Percentiles rank a stretch among this genome's conserved stretches.
Conservation (phyloP, 53 echinoderm and acorn worm species). For the Stichopus horrens region DNA sequence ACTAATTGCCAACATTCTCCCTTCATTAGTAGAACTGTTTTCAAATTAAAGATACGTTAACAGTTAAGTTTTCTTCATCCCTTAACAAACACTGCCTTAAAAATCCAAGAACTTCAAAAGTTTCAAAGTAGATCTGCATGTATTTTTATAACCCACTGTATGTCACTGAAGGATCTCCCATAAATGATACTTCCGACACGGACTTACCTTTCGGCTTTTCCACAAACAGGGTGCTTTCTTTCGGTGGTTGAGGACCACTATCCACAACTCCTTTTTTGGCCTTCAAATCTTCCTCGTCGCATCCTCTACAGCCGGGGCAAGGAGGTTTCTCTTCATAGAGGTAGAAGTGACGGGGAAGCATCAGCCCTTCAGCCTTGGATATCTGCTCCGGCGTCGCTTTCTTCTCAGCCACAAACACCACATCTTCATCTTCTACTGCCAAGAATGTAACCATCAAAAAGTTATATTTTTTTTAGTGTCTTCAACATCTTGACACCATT, state of each 20-base stretch:
- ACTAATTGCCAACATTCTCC: no score
- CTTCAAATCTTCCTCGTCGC: conserved; percentile 61
- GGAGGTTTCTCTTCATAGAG: conserved; percentile 82
- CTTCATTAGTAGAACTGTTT: no score
- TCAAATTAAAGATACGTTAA: no score
- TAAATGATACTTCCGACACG: no score
- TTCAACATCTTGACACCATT: no score
- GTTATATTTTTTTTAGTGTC: no score
- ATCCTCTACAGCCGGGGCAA: conserved; percentile 86
- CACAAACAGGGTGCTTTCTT: not conserved
- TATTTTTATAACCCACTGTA: no score
- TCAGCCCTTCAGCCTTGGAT: conserved; percentile 64
- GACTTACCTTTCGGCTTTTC: not conserved
- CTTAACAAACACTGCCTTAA: no score
- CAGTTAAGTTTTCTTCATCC: no score
- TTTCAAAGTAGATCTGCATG: no score
- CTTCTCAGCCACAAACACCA: conserved; percentile 66
- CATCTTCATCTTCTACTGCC: conserved; percentile 68
- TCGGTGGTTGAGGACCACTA: not conserved
- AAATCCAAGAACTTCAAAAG: no score
- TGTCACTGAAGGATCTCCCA: no score
- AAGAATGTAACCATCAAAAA: not conserved
- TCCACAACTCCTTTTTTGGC: not conserved
- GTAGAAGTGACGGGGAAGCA: conserved; percentile 75
- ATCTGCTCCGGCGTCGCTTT: conserved; percentile 64